Evolutionary conservation across 2,888 invertebrate species (phyloP), one percentile per base, ranked within the genome.

Genomic region (Celastrina argiolus): DNA sequence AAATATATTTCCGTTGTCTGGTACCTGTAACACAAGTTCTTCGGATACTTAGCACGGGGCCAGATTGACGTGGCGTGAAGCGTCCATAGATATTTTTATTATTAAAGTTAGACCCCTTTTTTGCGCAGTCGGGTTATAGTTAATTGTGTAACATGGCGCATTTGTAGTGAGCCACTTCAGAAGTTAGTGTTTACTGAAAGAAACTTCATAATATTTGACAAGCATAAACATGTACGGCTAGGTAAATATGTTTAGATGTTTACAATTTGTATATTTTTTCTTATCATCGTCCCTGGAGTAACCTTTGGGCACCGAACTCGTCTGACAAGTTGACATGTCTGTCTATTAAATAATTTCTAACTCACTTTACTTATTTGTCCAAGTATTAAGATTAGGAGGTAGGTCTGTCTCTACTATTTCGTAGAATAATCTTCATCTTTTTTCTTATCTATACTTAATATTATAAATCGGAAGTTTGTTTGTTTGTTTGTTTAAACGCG

Each of bases 191-290:
- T 51, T 14, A 16, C 26, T 26, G 45, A 45, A 45, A 45, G 18
- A 18, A 45, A 18, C 3, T 45, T 1, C 36, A 18, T 22, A 51
- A 26, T 51, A 26, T 51, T 26, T 51, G 14, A 16, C 51, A 22
- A 12, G 26, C 22, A 51, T 12, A 22, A 51, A 51, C 18, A 18
- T 51, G 12, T 22, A 22, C 51, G 51, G 12, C 14, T 45, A 12
- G 51, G 12, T 22, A 51, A 51, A 51, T 51, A 51, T 51, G 14
- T 26, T 51, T 51, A 22, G 51, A 51, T 51, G 51, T 51, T 51
- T 51, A 51, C 16, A 51, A 51, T 8, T 14, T 45, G 10, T 45
- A 10, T 45, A 45, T 18, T 51, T 51, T 51, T 51, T 51, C 22
- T 51, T 51, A 51, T 51, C 51, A 51, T 22, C 6, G 51, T 51